Conservation (phyloP, 1,140 invertebrate genomes). For the Tribolium madens region DNA sequence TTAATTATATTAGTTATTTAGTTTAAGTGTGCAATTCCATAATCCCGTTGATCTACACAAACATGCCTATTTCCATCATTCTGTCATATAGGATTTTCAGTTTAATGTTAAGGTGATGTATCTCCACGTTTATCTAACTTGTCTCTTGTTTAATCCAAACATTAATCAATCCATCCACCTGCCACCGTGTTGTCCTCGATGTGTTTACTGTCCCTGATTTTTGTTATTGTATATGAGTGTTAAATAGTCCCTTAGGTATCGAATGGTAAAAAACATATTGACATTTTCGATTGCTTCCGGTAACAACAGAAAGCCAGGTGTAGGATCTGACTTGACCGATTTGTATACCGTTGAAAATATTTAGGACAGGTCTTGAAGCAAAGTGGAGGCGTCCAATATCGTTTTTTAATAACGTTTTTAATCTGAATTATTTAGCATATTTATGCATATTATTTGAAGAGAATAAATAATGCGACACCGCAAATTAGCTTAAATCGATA, state of each 20-base stretch:
- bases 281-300: conserved; percentile 1
- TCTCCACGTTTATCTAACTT: conserved; percentile 8
- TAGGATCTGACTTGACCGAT: neutral
- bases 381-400: neutral
- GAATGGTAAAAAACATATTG: neutral
- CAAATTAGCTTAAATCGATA: conserved; percentile 16
- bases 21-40: neutral
- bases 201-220: conserved; percentile 27
- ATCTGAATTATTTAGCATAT: conserved; percentile 20
- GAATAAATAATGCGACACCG: conserved; percentile 13
- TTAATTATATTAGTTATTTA: conserved; percentile 20
- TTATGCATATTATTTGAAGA: conserved; percentile 8
- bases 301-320: neutral
- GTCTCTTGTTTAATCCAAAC: conserved; percentile 38
- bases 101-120: conserved; percentile 28
- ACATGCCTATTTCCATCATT: conserved; percentile 19
- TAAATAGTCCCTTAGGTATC: conserved; percentile 10
- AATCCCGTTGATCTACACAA: conserved; percentile 19
- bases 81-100: conserved; percentile 25
- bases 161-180: conserved; percentile 37
- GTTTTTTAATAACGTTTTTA: conserved; percentile 16
- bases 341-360: neutral
- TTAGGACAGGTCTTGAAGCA: neutral
- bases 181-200: conserved; percentile 32
- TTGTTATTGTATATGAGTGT: conserved; percentile 10